These are phyloP conservation scores for Diglossa cyanea DNA, from an alignment of 2,797 vertebrate genomes.

Conservation along the genomic window DNA sequence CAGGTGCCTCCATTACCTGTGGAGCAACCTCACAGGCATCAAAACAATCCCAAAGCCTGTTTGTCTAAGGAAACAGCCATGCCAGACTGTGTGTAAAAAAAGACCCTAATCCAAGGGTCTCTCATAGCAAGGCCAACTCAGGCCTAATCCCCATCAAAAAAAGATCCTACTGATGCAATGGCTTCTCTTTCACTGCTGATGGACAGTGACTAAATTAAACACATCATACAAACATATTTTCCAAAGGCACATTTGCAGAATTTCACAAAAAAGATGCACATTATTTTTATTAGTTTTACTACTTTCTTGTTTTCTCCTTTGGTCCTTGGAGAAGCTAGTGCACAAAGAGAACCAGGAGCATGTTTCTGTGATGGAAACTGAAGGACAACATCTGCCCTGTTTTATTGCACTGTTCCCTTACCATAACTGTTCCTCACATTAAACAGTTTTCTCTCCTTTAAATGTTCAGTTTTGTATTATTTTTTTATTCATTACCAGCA, in stretches of 20 bases:
- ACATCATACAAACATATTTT: background rate
- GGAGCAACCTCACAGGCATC: background rate
- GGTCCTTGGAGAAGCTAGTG: background rate
- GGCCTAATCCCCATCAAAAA: background rate
- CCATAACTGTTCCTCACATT: background rate
- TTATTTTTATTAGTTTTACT: background rate
- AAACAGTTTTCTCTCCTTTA: background rate
- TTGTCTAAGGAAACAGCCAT: background rate
- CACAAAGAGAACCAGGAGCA: background rate
- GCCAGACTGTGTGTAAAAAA: background rate
- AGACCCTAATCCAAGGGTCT: background rate
- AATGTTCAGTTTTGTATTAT: background rate
- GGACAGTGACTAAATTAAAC: background rate
- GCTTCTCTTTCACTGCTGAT: background rate
- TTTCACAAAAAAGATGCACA: background rate
- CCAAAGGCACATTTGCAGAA: background rate
- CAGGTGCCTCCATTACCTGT: background rate
- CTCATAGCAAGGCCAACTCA: background rate
- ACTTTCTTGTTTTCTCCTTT: background rate
- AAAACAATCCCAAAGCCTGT: background rate
- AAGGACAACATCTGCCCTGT: background rate
- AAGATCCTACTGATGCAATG: background rate
- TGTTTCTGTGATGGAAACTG: background rate
- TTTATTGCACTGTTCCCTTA: background rate
- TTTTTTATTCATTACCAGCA: background rate